Base-by-base conservation (phyloP, 2,797 vertebrate genomes). In the Parauchenoglanis punctatus region DNA sequence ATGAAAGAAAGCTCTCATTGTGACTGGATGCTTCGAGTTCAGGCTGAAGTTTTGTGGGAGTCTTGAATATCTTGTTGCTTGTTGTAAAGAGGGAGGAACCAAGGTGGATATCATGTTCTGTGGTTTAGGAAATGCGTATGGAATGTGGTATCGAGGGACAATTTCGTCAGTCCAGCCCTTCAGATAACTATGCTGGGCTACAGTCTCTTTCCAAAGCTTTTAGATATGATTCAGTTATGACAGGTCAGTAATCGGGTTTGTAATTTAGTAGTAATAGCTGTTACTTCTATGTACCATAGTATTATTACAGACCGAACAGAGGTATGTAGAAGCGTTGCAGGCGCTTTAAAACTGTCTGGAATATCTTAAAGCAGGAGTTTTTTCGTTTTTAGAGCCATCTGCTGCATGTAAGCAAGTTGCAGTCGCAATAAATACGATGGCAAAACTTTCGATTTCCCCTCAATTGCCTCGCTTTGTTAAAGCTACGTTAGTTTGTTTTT, bases 41-140 rank as follows among this genome's bases (percentile, higher is more conserved):
- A 87, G 89, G 52, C 80, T 81, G 49, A 83, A 88, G 87, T 85
- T 89, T 87, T 84, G 59, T 89, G 56, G 83, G 63, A 81, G 83
- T 77, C 82, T 90, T 85, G 58, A 85, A 88, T 88, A 59, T 89
- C 89, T 84, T 81, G 80, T 88, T 87, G 75, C 86, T 85, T 82
- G 75, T 88, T 56, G 83, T 85, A 84, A 63, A 88, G 82, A 87
- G 87, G 89, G 86, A 85, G 88, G 31, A 63, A 78, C 75, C 78
- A 52, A 86, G 67, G 83, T 88, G 89, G 81, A 89, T 87, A 89
- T 83, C 61, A 81, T 88, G 84, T 89, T 91, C 86, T 87, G 80
- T 65, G 84, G 87, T 56, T 89, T 77, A 89, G 89, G 85, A 91
- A 90, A 89, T 91, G 88, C 88, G 88, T 88, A 84, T 91, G 88